These are phyloP conservation scores for Zelleria hepariella DNA, from an alignment of 2,888 invertebrate species.

Conservation along the genomic window DNA sequence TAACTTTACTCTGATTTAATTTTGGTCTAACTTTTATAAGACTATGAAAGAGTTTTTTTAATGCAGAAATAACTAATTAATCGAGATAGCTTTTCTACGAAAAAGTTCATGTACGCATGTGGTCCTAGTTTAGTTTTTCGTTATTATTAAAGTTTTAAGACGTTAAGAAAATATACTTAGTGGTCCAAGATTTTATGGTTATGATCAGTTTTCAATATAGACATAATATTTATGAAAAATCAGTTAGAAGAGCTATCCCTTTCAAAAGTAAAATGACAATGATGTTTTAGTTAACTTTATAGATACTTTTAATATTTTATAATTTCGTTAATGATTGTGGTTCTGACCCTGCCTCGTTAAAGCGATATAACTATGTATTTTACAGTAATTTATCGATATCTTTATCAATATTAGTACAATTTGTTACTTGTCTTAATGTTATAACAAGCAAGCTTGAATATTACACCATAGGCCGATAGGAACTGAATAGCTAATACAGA, in stretches of 20 bases:
- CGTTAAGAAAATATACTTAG: slow-evolving; percentile 46
- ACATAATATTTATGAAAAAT: slow-evolving; percentile 12
- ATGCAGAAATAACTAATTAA: neutral
- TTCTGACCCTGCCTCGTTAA: slow-evolving; percentile 69
- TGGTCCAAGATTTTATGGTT: slow-evolving; percentile 50
- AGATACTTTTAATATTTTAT: slow-evolving; percentile 25
- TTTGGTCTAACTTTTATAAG: neutral
- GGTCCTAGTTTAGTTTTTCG: slow-evolving; percentile 37
- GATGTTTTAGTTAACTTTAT: neutral
- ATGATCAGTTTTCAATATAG: slow-evolving; percentile 13
- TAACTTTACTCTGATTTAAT: neutral
- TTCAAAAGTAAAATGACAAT: neutral
- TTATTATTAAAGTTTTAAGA: slow-evolving; percentile 19
- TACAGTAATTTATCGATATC: slow-evolving; percentile 43
- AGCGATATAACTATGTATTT: slow-evolving; percentile 53
- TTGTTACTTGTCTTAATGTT: slow-evolving; percentile 36
- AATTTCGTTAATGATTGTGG: slow-evolving; percentile 53
- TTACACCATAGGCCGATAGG: slow-evolving; percentile 64
- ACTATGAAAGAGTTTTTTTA: neutral
- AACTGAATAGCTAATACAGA: slow-evolving; percentile 40
- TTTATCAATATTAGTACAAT: slow-evolving; percentile 23
- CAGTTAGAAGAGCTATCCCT: slow-evolving; percentile 54
- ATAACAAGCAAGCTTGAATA: slow-evolving; percentile 50
- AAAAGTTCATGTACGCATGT: slow-evolving; percentile 27
- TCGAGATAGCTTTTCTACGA: slow-evolving; percentile 55